Conservation (phyloP, 2,797 vertebrate genomes). For the Nannoperca australis region DNA sequence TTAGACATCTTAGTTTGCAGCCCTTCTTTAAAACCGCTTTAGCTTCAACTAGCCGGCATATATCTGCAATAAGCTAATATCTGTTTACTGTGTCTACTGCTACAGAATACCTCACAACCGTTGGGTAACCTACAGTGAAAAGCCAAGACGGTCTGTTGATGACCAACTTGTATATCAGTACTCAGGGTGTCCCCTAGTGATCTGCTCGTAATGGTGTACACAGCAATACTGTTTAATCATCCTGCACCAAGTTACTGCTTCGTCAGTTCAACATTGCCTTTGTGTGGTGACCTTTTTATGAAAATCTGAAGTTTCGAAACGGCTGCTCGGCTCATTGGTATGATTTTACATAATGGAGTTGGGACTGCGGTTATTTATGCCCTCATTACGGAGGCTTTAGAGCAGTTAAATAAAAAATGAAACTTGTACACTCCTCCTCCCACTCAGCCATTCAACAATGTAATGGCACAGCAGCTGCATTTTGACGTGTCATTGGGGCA, state of each 20-base stretch:
- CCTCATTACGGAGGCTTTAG: slow-evolving; percentile 72
- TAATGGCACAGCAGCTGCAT: slow-evolving; percentile 66
- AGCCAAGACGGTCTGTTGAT: slow-evolving; percentile 6
- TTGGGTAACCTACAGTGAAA: slow-evolving; percentile 9
- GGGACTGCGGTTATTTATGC: slow-evolving; percentile 37
- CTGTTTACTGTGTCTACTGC: not conserved
- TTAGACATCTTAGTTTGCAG: not conserved
- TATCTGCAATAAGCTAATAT: not conserved
- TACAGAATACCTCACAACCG: not conserved
- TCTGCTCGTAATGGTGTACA: not conserved
- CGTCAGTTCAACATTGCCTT: not conserved
- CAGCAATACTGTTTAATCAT: slow-evolving; percentile 13
- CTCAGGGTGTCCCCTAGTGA: not conserved
- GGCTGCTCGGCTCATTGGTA: slow-evolving; percentile 7
- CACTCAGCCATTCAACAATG: slow-evolving; percentile 35
- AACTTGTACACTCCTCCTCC: slow-evolving; percentile 22
- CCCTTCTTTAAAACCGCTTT: not conserved
- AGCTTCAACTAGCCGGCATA: not conserved
- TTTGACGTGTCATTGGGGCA: slow-evolving; percentile 32
- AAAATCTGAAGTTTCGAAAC: slow-evolving; percentile 24
- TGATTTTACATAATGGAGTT: slow-evolving; percentile 63
- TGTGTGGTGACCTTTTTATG: not conserved
- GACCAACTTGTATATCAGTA: not conserved
- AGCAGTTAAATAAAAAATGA: slow-evolving; percentile 66
- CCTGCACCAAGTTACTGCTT: not conserved